These are phyloP conservation scores for Echinometra lucunter DNA, from an alignment of 53 echinoderm and acorn worm genomes.

Conservation along the genomic window DNA sequence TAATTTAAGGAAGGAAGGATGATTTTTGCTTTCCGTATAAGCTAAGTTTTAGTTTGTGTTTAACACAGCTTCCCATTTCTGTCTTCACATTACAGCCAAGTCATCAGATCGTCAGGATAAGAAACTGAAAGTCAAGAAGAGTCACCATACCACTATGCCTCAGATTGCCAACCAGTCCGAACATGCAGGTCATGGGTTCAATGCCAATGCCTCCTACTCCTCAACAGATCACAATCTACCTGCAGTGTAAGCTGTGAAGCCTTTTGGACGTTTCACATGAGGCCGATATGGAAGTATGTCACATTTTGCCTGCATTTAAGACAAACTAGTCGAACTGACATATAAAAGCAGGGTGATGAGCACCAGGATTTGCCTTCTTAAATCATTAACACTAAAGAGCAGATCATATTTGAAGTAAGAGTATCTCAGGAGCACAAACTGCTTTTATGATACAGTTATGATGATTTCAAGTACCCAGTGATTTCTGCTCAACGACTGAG, in stretches of 20 bases:
- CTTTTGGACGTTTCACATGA: background rate
- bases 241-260: slow-evolving; percentile 78
- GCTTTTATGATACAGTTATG: background rate
- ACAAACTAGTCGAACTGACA: background rate
- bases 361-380: background rate
- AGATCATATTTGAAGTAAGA: background rate
- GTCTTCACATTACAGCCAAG: slow-evolving; percentile 66
- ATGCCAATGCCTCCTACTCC: slow-evolving; percentile 61
- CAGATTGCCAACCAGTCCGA: slow-evolving; percentile 87
- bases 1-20: no score
- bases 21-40: no score
- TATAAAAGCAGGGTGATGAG: background rate
- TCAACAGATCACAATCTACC: slow-evolving; percentile 88
- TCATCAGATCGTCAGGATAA: slow-evolving; percentile 84
- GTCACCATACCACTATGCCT: slow-evolving; percentile 95
- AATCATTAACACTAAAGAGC: background rate
- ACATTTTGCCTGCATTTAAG: background rate
- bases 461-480: background rate
- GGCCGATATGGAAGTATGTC: background rate
- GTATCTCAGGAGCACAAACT: background rate
- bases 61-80: background rate
- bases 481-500: background rate
- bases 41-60: background rate
- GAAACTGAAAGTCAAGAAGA: slow-evolving; percentile 93
- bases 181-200: slow-evolving; percentile 62